These are phyloP conservation scores for Baryphthengus martii DNA, from an alignment of 2,113 vertebrate species.

Conservation along the genomic window DNA sequence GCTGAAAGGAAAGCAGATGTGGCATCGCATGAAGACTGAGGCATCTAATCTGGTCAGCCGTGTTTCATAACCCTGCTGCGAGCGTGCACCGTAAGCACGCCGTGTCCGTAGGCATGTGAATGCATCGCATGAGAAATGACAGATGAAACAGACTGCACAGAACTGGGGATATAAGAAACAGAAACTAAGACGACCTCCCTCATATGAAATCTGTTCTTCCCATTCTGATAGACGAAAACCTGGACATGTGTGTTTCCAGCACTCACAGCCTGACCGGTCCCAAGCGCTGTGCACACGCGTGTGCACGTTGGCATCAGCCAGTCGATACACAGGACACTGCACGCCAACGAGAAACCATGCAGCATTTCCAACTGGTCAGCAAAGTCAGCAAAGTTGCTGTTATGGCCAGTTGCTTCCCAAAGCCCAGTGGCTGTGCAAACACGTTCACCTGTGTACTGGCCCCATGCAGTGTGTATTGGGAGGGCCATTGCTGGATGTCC, in stretches of 20 bases:
- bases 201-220: neutral
- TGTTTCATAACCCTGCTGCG: neutral
- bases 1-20: neutral
- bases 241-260: neutral
- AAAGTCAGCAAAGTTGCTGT: neutral
- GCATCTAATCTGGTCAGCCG: neutral
- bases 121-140: neutral
- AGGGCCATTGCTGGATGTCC: neutral
- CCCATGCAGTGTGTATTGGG: no score
- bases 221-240: neutral
- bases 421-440: no score
- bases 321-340: neutral
- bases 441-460: neutral
- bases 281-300: accelerated
- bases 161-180: neutral
- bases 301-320: no score
- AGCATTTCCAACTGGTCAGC: neutral
- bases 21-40: neutral
- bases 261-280: accelerated
- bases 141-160: neutral
- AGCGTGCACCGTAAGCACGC: neutral
- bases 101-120: neutral
- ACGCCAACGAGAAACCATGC: accelerated
- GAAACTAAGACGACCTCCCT: neutral
- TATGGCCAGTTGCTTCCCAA: no score